Base-by-base conservation (phyloP, 2,888 invertebrate species). In the Drosophila ustulata region DNA sequence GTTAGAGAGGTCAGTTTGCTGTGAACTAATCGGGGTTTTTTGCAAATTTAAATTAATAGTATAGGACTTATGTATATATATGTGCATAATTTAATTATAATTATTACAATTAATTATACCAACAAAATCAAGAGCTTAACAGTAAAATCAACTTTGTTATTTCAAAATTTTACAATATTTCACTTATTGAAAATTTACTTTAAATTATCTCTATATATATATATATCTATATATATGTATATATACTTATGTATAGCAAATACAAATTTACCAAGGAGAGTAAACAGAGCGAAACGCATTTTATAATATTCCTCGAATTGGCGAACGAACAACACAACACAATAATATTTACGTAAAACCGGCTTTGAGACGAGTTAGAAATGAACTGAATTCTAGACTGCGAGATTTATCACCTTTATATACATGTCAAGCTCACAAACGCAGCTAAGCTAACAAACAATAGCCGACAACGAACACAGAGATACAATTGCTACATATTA, bases 231-330 rank as follows among this genome's bases (percentile, higher is more conserved):
- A n/a, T n/a, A n/a, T n/a, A n/a, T n/a, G n/a, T n/a, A n/a, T n/a
- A 4, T 28, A 28, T 28, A 28, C 30, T 30, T 18, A 18, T 18
- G 18, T 2, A 18, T 18, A 18, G 28, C 28, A 28, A 28, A 18
- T 18, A 18, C 18, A 28, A 30, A 30, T 6, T 82, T 89, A 89
- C 89, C 89, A 53, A 89, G 64, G 50, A 90, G 75, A 74, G 71
- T 82, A 71, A 77, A 80, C 69, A 88, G 76, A 66, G 79, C 80
- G 70, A 90, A 89, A 80, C 91, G 91, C 91, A 91, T 91, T 82
- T 85, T 85, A 68, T 30, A 66, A 68, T 75, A 71, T 80, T 78
- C 59, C 67, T 61, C 59, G 66, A 71, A 70, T 47, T 66, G 11
- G 58, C 51, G 34, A 59, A 28, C 50, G 53, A 56, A 34, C 45